phyloP scores from a whole-genome alignment of 2,113 vertebrate genomes.

The Cyrtonyx montezumae region DNA sequence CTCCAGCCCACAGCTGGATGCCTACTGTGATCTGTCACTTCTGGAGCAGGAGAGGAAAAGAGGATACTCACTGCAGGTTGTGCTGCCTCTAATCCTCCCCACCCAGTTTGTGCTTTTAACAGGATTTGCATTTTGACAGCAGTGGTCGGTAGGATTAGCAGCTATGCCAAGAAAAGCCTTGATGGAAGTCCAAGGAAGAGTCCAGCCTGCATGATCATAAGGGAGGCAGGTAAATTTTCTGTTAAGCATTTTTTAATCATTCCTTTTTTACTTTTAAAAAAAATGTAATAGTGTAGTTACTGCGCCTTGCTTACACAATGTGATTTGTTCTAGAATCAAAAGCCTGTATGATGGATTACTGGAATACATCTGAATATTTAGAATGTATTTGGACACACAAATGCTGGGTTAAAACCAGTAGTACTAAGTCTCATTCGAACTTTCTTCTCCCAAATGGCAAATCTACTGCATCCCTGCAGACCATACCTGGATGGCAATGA shows the following conservation, averaged over 20 bases:
- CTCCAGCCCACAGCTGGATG: background rate
- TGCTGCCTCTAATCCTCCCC: background rate
- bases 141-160: background rate
- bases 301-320: background rate
- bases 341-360: background rate
- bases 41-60: background rate
- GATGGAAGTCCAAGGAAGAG: background rate
- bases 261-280: background rate
- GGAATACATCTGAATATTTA: slow-evolving; percentile 7
- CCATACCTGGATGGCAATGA: background rate
- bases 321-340: background rate
- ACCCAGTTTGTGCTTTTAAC: background rate
- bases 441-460: background rate
- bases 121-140: background rate
- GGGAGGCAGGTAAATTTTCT: background rate
- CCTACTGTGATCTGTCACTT: background rate
- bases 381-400: background rate
- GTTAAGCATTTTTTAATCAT: background rate
- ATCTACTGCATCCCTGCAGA: background rate
- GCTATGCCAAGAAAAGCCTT: background rate
- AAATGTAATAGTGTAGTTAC: background rate
- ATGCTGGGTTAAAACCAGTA: background rate
- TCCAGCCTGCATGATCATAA: background rate
- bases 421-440: background rate
- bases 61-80: background rate